Evolutionary conservation across 2,797 vertebrate species (phyloP).

Genomic region (Hybognathus amarus): DNA sequence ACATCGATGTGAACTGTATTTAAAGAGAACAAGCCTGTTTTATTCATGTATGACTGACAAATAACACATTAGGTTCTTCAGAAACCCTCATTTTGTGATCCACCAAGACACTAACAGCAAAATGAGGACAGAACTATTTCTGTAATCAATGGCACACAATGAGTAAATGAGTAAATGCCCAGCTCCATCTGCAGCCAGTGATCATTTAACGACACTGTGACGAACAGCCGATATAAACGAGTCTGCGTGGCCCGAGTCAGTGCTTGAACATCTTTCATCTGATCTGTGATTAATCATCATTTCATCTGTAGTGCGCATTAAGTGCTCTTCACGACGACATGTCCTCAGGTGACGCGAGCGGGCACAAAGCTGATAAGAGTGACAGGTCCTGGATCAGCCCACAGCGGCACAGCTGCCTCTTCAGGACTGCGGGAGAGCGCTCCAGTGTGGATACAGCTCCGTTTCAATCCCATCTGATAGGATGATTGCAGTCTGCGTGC

Average conservation of each 20-base stretch:
- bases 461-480: neutral
- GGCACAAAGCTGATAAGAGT: neutral
- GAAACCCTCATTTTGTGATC: neutral
- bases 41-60: neutral
- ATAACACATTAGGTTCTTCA: neutral
- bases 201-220: neutral
- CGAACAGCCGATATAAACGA: neutral
- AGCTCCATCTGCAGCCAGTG: neutral
- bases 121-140: neutral
- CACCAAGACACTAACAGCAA: neutral
- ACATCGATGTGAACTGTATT: too few relatives aligned
- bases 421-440: neutral
- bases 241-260: neutral
- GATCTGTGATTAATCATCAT: constrained; percentile 13
- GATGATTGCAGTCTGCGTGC: neutral
- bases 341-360: neutral
- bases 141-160: neutral
- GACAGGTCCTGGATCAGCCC: neutral
- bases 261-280: neutral
- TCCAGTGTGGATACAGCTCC: neutral
- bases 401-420: neutral
- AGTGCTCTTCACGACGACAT: neutral
- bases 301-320: neutral
- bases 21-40: neutral
- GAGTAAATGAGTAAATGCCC: neutral